A percentile compares a stretch with the other conserved stretches of the same genome.
Evolutionary conservation across 2,888 invertebrate species (phyloP).

Genomic region (Leptopilina myrica): DNA sequence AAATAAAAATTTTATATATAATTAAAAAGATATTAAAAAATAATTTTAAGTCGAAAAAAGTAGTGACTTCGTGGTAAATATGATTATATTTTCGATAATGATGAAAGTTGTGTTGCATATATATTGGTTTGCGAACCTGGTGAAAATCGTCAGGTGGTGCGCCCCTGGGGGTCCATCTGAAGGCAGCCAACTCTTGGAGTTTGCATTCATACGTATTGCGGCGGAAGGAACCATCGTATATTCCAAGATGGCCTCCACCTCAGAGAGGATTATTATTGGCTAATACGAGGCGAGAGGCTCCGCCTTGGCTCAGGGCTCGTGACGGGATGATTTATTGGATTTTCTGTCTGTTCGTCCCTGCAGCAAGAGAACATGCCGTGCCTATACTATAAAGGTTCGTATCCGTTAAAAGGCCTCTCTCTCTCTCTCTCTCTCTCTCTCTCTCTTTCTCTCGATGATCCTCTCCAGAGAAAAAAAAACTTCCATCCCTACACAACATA

Average conservation of each 20-base stretch:
- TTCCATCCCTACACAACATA: background rate
- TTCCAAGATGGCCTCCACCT: constrained; percentile 80
- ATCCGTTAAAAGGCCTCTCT: constrained; percentile 38
- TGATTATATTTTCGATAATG: background rate
- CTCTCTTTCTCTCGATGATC: constrained; percentile 1
- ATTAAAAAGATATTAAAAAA: too few relatives aligned
- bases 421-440: background rate
- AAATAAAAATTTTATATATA: too few relatives aligned
- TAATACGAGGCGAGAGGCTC: constrained; percentile 79
- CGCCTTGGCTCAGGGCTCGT: constrained; percentile 80
- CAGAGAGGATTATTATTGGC: constrained; percentile 81
- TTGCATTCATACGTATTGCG: constrained; percentile 74
- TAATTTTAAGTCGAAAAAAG: too few relatives aligned
- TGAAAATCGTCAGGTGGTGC: constrained; percentile 61
- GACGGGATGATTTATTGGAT: constrained; percentile 80
- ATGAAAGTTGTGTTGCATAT: background rate
- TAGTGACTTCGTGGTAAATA: background rate
- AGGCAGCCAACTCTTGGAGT: constrained; percentile 69
- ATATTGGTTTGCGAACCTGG: constrained; percentile 45
- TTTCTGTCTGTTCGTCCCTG: constrained; percentile 77
- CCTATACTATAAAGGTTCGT: constrained; percentile 59
- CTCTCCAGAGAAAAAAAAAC: background rate
- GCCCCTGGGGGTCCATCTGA: constrained; percentile 68
- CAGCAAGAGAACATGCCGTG: constrained; percentile 71
- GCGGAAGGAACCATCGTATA: constrained; percentile 77